Base-by-base conservation (phyloP, 2,888 invertebrate genomes). In the Cerastis rubricosa region DNA sequence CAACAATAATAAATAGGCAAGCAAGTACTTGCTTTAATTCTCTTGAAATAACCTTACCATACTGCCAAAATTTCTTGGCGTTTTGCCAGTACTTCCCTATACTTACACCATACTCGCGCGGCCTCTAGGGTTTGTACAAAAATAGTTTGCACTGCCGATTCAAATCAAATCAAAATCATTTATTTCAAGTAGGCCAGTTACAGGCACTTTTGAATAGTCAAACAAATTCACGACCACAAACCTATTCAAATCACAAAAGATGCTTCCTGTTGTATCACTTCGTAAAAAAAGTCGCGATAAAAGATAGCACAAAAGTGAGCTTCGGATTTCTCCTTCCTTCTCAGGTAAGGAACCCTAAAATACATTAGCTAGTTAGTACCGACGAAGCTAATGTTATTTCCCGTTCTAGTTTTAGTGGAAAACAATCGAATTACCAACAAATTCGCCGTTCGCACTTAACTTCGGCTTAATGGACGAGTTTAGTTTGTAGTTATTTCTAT, bases 401-500 rank as follows among this genome's bases (percentile, higher is more conserved):
- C 71, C 43, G 65, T 51, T n/a, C 64, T 51, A 78, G 74, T 86
- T 86, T 72, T 76, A 81, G 64, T 63, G 29, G 65, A 76, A 86
- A 78, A 78, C 79, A 87, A 87, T 85, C 74, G 76, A 81, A 84
- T 85, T 81, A 84, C 63, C 17, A 51, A 75, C 74, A 69, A 81
- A 76, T 81, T 84, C n/a, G 49, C 69, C 63, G 75, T 86, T 74
- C 63, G 85, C 81, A 78, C 78, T 86, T 85, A 66, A 83, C 71
- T 78, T 69, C 14, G 67, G 69, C 69, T 57, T 83, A 83, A 83
- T 83, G 86, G 74, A 83, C 29, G 71, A 71, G 68, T 85, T 74
- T 71, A 66, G 68, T 76, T 83, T 8, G 51, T 70, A 71, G 78
- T 17, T 77, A 47, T 74, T 76, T 67, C 40, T 74, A 51, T 71